Evolutionary conservation across 2,888 invertebrate genomes (phyloP).

Genomic region (Morpho deidamia): DNA sequence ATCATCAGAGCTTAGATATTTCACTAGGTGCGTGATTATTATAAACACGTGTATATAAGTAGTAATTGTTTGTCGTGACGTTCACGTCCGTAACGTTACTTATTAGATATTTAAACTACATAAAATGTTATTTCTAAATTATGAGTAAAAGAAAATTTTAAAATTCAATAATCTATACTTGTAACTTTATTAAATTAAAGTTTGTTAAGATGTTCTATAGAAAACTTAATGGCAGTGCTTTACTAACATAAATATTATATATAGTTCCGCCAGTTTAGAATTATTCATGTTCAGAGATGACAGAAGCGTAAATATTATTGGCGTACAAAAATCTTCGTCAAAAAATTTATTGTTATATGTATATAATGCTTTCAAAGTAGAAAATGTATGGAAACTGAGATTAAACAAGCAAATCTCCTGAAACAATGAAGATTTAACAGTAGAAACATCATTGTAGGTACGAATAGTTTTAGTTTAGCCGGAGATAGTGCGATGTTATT

Average conservation of each 20-base stretch:
- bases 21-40: conserved; percentile 47
- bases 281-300: conserved; percentile 7
- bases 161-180: conserved; percentile 34
- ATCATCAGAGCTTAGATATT: conserved; percentile 31
- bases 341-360: conserved; percentile 59
- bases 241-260: not conserved
- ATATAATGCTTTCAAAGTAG: conserved; percentile 61
- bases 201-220: conserved; percentile 9
- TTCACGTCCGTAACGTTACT: conserved; percentile 36
- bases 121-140: conserved; percentile 15
- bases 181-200: conserved; percentile 21
- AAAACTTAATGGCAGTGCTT: conserved; percentile 1
- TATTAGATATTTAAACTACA: conserved; percentile 30
- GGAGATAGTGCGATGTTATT: conserved; percentile 55
- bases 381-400: conserved; percentile 8
- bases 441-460: conserved; percentile 40
- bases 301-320: conserved; percentile 16
- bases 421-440: conserved; percentile 1
- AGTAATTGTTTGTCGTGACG: conserved; percentile 37
- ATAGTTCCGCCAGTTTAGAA: conserved; percentile 21
- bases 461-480: conserved; percentile 65
- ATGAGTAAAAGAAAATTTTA: conserved; percentile 21
- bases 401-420: not conserved
- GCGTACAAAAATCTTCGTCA: conserved; percentile 34
- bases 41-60: conserved; percentile 41